Base-by-base conservation (phyloP, 2,888 invertebrate genomes). In the Sinelater perroti region DNA sequence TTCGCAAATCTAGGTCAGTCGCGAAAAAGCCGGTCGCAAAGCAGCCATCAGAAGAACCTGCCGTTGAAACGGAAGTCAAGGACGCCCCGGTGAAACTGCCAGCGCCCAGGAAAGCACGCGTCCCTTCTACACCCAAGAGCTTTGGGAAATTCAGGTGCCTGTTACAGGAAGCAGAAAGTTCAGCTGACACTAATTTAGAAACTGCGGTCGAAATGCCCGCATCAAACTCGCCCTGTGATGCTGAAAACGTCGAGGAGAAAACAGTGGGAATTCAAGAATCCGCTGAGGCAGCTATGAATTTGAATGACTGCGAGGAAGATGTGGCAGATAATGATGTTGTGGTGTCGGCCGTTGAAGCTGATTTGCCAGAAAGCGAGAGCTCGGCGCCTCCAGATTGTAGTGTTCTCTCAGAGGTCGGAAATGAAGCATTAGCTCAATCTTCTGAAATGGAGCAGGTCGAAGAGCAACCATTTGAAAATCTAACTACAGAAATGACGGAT, bases 91-190 rank as follows among this genome's bases (percentile, higher is more conserved):
- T 36, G 11, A 46, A 30, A 14, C 35, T 17, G 14, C 10, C 10
- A 35, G 17, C 58, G 10, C 35, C 31, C 2, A 38, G 11, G 3
- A 21, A 3, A 40, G 10, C 38, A 3, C 10, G 20, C 10, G 21
- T 16, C 16, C 17, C 47, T 21, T 56, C 47, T 11, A 46, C 51
- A 18, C 83, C 83, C 69, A 84, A 84, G 67, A 83, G 83, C 68
- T 83, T 84, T 68, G 83, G 84, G 31, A 83, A 83, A 73, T 83
- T 82, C 67, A 75, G 83, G 24, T 82, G 81, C 67, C 71, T 83
- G 11, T 30, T 47, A 13, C n/a, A n/a, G n/a, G 52, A 51, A 38
- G 24, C 11, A 18, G 28, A 30, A 20, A 26, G 6, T 40, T 11
- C 31, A 7, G 8, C n/a, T 1, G 26, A 24, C 1, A 16, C 13